Conservation (phyloP, 2,113 vertebrate species). For the Lethenteron camtschaticum region DNA sequence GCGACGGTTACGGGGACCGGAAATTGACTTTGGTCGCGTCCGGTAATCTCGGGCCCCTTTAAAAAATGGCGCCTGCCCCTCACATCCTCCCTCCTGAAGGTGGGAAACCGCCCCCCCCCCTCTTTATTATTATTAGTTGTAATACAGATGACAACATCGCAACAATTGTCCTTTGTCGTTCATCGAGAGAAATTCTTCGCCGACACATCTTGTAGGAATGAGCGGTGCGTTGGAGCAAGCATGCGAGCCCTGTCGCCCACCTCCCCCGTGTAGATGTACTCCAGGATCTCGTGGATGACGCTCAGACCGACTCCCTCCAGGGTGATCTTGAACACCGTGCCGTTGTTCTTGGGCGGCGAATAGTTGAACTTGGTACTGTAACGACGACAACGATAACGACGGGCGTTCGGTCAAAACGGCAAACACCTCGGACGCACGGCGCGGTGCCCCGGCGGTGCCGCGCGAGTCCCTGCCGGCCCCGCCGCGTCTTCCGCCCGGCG, state of each 20-base stretch:
- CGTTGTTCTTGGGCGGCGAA: constrained; percentile 87
- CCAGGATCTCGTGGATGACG: constrained; percentile 86
- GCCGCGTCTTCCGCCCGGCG: too few relatives aligned
- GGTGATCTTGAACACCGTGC: constrained; percentile 71
- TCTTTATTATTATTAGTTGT: neutral
- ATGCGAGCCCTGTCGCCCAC: constrained; percentile 18
- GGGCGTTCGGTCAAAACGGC: neutral
- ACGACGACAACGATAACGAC: constrained; percentile 12
- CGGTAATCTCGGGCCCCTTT: too few relatives aligned
- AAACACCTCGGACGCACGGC: too few relatives aligned
- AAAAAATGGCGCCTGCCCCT: too few relatives aligned
- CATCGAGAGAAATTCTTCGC: neutral
- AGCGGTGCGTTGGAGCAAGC: neutral
- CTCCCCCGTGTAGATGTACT: constrained; percentile 93
- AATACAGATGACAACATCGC: neutral
- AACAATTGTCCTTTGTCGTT: neutral
- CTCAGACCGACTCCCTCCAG: constrained; percentile 73
- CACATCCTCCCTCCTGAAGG: too few relatives aligned
- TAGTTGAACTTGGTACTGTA: constrained; percentile 86
- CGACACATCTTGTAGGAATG: constrained; percentile 10
- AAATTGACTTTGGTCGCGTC: too few relatives aligned
- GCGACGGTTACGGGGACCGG: too few relatives aligned
- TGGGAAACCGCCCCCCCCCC: neutral
- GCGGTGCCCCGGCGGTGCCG: too few relatives aligned
- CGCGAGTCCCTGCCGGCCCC: too few relatives aligned